Evolutionary conservation across 2,888 invertebrate genomes (phyloP).

Genomic region (Steromphala cineraria): DNA sequence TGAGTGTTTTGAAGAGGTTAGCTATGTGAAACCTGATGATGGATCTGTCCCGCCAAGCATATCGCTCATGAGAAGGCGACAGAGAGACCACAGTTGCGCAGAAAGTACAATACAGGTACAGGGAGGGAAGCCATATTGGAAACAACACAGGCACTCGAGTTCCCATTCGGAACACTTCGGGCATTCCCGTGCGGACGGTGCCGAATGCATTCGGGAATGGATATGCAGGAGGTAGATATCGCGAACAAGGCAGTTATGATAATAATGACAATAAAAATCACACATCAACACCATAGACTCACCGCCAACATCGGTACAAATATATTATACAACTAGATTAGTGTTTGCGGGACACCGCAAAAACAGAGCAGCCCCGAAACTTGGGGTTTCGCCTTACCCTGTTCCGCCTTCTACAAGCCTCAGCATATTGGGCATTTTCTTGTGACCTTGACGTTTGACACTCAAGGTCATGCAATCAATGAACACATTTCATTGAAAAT

Average conservation of each 20-base stretch:
- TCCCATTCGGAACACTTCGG: neutral
- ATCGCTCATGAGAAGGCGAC: conserved; percentile 8
- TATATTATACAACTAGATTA: too few species aligned
- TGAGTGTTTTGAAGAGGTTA: conserved; percentile 11
- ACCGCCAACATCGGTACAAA: too few species aligned
- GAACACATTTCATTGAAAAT: too few species aligned
- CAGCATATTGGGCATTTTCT: too few species aligned
- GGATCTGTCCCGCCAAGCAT: conserved; percentile 3
- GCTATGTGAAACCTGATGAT: conserved; percentile 17
- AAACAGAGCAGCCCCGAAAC: too few species aligned
- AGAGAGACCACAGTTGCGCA: neutral
- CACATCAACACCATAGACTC: neutral
- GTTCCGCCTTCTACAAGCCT: too few species aligned
- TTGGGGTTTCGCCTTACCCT: too few species aligned
- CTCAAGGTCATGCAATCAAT: too few species aligned
- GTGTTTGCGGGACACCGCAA: too few species aligned
- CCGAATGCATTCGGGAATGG: conserved; percentile 11
- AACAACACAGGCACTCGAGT: conserved; percentile 6
- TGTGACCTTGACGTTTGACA: too few species aligned
- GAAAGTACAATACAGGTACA: neutral
- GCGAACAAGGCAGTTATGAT: neutral
- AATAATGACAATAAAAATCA: neutral
- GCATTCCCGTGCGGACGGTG: neutral
- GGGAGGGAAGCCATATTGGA: neutral
- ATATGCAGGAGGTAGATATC: conserved; percentile 3